A percentile compares a stretch with the other conserved stretches of the same genome.
These are phyloP conservation scores for Enteromius fasciolatus DNA, from an alignment of 2,797 vertebrate species.

Conservation along the genomic window DNA sequence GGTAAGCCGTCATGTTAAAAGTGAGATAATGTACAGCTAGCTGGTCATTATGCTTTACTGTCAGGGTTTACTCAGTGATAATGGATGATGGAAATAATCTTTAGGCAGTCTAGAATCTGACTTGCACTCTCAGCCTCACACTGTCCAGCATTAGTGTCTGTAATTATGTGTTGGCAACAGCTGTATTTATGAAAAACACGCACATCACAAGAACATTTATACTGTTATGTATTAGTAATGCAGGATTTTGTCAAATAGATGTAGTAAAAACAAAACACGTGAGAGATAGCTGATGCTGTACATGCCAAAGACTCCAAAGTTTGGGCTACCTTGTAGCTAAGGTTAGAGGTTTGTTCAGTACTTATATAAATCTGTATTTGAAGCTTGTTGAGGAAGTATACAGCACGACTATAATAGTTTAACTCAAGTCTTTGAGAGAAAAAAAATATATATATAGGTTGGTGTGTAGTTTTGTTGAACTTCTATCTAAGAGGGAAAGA, in stretches of 20 bases:
- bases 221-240: not conserved
- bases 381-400: not conserved
- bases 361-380: not conserved
- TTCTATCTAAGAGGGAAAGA: not conserved
- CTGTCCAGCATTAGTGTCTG: not conserved
- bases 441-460: not conserved
- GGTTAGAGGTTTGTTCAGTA: not conserved
- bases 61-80: conserved; percentile 1
- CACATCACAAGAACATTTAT: not conserved
- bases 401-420: too few species aligned
- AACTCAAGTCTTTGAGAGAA: not conserved
- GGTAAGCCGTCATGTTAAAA: not conserved
- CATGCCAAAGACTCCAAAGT: not conserved
- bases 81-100: not conserved
- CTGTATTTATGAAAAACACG: not conserved
- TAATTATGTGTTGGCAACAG: not conserved
- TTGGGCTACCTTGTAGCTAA: not conserved
- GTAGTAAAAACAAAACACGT: not conserved
- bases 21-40: not conserved
- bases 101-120: not conserved
- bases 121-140: not conserved
- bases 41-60: not conserved
- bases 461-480: not conserved
- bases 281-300: not conserved
- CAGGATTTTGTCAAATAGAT: not conserved